Base-by-base conservation (phyloP, 2,888 invertebrate genomes). In the Lampropteryx suffumata region DNA sequence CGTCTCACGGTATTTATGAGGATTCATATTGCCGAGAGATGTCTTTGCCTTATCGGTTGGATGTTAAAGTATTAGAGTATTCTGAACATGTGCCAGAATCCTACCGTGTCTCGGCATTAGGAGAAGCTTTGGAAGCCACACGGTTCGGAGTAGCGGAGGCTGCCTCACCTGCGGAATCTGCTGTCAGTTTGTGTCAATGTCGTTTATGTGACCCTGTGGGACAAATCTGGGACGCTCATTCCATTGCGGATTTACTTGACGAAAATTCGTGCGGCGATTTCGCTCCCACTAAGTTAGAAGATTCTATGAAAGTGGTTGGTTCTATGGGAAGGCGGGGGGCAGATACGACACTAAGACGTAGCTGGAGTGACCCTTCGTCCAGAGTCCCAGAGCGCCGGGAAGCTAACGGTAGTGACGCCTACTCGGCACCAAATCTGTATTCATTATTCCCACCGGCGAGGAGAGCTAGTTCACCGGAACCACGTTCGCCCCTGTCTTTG, bases 181-280 rank as follows among this genome's bases (percentile, higher is more conserved):
- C 88, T 21, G 87, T 85, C 55, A 91, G 83, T 64, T 85, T 86
- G 54, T 94, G 95, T 80, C 94, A 94, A 84, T 95, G 95, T 79
- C 92, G 94, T 37, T 94, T 94, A 67, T 95, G 95, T 80, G 95
- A 95, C 73, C 94, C 95, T 0, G 91, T 93, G 13, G 94, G 94
- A 42, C 92, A 94, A 76, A 94, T 95, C 60, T 95, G 95, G 95
- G 94, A 94, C 76, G 92, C 93, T 10, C 93, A 94, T 73, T 92
- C 92, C 27, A 91, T 92, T 65, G 84, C 90, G 47, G 83, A 86
- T 71, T 76, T 89, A 56, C 74, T 84, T n/a, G 80, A 91, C 56
- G 87, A 90, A 61, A 89, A 86, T 71, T 88, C 90, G 27, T 81
- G 84, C 71, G 85, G 73, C 53, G 89, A 90, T 69, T 89, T 90